These are phyloP conservation scores for Macrobrachium rosenbergii DNA, from an alignment of 1,140 invertebrate species.

Conservation along the genomic window DNA sequence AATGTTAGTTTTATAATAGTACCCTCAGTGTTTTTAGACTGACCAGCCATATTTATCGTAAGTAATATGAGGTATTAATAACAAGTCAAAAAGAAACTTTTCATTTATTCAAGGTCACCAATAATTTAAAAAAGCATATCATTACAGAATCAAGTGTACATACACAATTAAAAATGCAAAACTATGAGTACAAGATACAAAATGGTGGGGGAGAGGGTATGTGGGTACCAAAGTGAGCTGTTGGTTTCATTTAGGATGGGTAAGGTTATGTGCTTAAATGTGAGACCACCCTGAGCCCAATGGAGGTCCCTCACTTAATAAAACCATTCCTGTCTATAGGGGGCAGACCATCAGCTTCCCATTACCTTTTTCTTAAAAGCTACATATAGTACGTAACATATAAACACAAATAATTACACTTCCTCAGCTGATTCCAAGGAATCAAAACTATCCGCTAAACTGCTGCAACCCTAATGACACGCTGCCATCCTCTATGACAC, in stretches of 20 bases:
- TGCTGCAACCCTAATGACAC: conserved; percentile 36
- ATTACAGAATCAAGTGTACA: conserved; percentile 61
- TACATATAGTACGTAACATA: not conserved
- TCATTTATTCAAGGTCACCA: conserved; percentile 64
- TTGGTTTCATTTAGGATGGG: not conserved
- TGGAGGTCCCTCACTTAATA: conserved; percentile 19
- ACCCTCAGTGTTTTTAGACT: no score
- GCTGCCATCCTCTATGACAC: conserved; percentile 24
- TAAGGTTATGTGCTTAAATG: conserved; percentile 8
- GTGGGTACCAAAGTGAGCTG: conserved; percentile 36
- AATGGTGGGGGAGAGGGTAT: conserved; percentile 55
- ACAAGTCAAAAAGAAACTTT: conserved; percentile 46
- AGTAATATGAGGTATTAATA: not conserved
- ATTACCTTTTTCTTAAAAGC: no score
- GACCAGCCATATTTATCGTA: not conserved
- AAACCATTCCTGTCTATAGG: conserved; percentile 25
- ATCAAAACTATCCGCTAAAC: no score
- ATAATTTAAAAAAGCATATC: conserved; percentile 64
- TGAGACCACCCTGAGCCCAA: conserved; percentile 44
- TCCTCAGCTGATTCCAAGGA: not conserved
- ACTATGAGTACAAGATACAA: conserved; percentile 64
- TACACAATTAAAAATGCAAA: conserved; percentile 65
- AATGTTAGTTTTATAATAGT: no score
- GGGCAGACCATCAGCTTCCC: conserved; percentile 6
- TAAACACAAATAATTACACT: not conserved